These are phyloP conservation scores for Mesoligia furuncula DNA, from an alignment of 2,888 invertebrate species.

Conservation along the genomic window DNA sequence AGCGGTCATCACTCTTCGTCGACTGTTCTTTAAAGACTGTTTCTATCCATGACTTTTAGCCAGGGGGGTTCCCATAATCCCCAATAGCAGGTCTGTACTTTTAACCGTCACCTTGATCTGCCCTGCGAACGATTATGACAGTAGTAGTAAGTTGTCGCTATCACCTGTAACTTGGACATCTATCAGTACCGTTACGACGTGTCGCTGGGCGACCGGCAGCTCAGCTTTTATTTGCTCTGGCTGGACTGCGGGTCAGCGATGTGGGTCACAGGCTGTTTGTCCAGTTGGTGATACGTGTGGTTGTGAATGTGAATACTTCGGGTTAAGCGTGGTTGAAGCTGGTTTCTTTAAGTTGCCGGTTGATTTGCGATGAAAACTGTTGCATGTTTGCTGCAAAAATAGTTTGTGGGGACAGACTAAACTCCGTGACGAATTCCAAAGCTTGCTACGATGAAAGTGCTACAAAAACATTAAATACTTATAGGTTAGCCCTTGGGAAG, in stretches of 20 bases:
- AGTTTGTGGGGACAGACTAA: not conserved
- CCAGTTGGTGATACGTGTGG: conserved; percentile 39
- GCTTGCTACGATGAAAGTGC: not conserved
- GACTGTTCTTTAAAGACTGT: not conserved
- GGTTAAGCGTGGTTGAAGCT: not conserved
- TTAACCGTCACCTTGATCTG: not conserved
- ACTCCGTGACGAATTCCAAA: too few species aligned
- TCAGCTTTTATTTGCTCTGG: conserved; percentile 72
- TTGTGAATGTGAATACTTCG: not conserved
- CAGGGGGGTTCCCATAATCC: not conserved
- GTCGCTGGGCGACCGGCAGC: conserved; percentile 63
- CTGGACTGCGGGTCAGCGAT: conserved; percentile 59
- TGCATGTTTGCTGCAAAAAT: not conserved
- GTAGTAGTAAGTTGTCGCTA: not conserved
- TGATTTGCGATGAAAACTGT: not conserved
- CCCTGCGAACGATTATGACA: too few species aligned
- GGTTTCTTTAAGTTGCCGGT: not conserved
- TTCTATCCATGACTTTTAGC: not conserved
- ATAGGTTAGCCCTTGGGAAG: not conserved
- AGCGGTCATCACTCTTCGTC: not conserved
- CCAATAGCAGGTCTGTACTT: not conserved
- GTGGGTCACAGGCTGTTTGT: conserved; percentile 67
- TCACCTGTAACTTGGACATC: conserved; percentile 20
- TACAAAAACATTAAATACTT: not conserved
- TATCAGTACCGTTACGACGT: conserved; percentile 73